Evolutionary conservation across 2,797 vertebrate genomes (phyloP).

Genomic region (Hipposideros larvatus): DNA sequence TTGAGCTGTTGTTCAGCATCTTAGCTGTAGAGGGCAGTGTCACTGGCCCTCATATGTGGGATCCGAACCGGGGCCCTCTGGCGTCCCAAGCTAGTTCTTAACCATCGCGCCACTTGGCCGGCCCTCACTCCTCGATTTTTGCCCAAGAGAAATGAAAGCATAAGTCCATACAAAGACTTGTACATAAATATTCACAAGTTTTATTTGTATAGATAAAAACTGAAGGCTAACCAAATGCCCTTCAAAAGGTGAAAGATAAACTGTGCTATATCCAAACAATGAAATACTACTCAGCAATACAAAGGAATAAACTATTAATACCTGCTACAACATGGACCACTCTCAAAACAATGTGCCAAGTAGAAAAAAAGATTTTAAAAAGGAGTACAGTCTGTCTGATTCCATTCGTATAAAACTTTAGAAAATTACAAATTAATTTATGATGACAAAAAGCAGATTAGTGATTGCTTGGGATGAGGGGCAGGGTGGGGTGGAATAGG

Average conservation of each 20-base stretch:
- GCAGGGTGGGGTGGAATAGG: not conserved
- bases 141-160: not conserved
- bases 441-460: not conserved
- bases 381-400: not conserved
- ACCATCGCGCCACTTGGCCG: too few species aligned
- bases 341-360: not conserved
- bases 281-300: not conserved
- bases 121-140: not conserved
- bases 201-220: not conserved
- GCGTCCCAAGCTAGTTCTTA: too few species aligned
- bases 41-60: too few species aligned
- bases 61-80: too few species aligned
- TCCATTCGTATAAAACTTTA: not conserved
- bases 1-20: too few species aligned
- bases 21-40: too few species aligned
- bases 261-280: not conserved
- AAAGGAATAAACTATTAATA: constrained; percentile 3
- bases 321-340: not conserved
- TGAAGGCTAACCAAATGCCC: not conserved
- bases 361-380: not conserved
- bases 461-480: not conserved
- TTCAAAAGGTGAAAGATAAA: not conserved
- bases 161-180: not conserved
- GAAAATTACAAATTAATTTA: not conserved
- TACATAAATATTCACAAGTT: not conserved